Conservation (phyloP, 2,113 vertebrate species). For the Campylomormyrus tamandua region DNA sequence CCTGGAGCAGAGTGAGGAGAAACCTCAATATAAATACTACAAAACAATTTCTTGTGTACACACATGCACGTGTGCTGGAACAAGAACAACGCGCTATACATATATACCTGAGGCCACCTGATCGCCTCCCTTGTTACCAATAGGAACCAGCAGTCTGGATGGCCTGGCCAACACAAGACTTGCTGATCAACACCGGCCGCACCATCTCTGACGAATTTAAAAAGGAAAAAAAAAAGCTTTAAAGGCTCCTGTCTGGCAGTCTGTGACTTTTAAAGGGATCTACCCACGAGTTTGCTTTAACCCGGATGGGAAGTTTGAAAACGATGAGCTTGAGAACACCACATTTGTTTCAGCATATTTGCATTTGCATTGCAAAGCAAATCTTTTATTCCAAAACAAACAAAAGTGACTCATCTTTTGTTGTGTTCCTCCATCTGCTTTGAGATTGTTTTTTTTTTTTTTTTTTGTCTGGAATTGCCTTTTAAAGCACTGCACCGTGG, state of each 20-base stretch:
- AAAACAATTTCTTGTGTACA: conserved; percentile 13
- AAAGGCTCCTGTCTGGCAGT: background rate
- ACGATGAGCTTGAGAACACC: background rate
- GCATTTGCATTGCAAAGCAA: background rate
- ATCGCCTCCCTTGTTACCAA: background rate
- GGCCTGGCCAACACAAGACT: background rate
- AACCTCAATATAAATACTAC: background rate
- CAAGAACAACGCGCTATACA: background rate
- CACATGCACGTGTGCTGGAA: background rate
- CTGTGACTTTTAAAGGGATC: conserved; percentile 1
- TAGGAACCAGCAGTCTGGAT: background rate
- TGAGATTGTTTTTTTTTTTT: conserved; percentile 2
- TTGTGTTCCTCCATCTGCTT: background rate
- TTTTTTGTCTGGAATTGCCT: conserved; percentile 10
- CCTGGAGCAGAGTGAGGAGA: background rate
- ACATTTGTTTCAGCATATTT: background rate
- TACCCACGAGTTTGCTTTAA: background rate
- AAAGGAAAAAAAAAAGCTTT: background rate
- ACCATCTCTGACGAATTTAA: background rate
- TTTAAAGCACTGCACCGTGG: background rate
- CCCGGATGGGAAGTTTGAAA: background rate
- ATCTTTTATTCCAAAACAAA: background rate
- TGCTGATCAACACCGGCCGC: background rate
- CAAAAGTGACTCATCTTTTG: background rate
- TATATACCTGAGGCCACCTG: background rate